Conservation (phyloP, 2,888 invertebrate genomes). For the Amphipoea lucens region DNA sequence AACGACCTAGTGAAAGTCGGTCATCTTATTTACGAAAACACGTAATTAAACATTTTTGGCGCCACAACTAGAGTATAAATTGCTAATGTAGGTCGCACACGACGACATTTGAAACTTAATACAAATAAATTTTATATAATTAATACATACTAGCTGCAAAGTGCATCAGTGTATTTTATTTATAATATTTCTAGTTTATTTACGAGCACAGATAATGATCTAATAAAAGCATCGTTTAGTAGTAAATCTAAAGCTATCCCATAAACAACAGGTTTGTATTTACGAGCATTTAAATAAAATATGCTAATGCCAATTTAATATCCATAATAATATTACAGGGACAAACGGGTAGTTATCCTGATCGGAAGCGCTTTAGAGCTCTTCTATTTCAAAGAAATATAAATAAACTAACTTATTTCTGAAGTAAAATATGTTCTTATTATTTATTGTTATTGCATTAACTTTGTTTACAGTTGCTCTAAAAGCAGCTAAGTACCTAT, state of each 20-base stretch:
- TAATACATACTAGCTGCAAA: conserved; percentile 22
- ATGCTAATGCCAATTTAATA: neutral
- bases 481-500: conserved; percentile 15
- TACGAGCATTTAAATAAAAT: conserved; percentile 27
- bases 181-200: conserved; percentile 31
- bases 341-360: neutral
- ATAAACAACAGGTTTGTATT: conserved; percentile 12
- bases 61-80: conserved; percentile 67
- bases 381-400: neutral
- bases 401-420: neutral
- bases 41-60: conserved; percentile 66
- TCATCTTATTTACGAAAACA: conserved; percentile 59
- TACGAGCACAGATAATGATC: conserved; percentile 16
- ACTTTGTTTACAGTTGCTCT: conserved; percentile 35
- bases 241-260: neutral
- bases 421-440: neutral
- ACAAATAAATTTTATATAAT: conserved; percentile 45
- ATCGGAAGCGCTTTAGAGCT: neutral
- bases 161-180: conserved; percentile 23
- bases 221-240: conserved; percentile 8
- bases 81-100: conserved; percentile 57
- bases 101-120: conserved; percentile 48
- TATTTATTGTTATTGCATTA: conserved; percentile 25
- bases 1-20: conserved; percentile 65
- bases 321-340: neutral